These are phyloP conservation scores for Ceryle rudis DNA, from an alignment of 2,797 vertebrate genomes.

Conservation along the genomic window DNA sequence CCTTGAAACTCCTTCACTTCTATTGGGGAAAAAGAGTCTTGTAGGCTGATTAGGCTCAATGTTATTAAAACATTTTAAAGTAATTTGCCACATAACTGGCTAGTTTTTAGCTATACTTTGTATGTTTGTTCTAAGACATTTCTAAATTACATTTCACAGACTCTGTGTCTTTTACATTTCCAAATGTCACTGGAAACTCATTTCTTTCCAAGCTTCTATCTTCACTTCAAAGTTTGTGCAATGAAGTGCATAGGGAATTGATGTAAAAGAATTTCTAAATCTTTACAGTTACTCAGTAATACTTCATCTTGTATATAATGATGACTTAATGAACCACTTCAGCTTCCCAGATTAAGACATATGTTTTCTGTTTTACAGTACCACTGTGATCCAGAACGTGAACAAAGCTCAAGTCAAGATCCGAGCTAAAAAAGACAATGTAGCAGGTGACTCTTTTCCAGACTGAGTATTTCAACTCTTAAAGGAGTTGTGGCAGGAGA, in stretches of 20 bases:
- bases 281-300: neutral
- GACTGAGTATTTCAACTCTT: neutral
- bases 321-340: neutral
- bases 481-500: neutral
- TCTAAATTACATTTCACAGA: neutral
- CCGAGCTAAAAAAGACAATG: constrained; percentile 96
- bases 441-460: constrained; percentile 86
- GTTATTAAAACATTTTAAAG: neutral
- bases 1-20: neutral
- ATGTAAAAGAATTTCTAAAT: neutral
- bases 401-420: constrained; percentile 99
- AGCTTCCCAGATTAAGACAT: neutral
- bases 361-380: constrained; percentile 80
- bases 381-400: constrained; percentile 98
- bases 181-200: neutral
- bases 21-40: neutral
- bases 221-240: neutral
- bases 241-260: neutral
- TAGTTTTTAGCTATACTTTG: neutral
- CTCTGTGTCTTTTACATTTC: neutral
- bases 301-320: neutral
- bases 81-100: neutral
- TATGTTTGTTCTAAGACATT: neutral
- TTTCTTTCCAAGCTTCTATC: neutral
- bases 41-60: neutral